Conservation (phyloP, 1,140 invertebrate species). For the Scylla paramamosain region DNA sequence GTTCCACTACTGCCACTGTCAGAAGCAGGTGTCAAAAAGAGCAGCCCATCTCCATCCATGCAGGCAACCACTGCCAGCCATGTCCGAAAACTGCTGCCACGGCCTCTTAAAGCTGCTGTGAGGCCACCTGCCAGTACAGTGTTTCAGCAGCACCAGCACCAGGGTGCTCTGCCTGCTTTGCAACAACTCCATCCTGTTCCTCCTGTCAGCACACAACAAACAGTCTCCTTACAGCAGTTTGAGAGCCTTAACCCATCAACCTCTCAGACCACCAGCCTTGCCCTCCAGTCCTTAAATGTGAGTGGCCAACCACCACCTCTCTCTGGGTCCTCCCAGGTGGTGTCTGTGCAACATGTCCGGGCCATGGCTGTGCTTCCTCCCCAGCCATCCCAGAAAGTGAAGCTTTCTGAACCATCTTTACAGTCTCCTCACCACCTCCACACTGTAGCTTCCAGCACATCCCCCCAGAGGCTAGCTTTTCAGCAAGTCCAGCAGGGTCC, state of each 20-base stretch:
- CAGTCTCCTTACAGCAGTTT: conserved; percentile 18
- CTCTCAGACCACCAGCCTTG: not conserved
- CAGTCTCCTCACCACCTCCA: not conserved
- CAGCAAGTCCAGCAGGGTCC: not conserved
- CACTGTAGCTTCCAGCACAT: not conserved
- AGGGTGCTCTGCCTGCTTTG: not conserved
- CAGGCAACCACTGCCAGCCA: not conserved
- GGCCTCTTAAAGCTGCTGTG: not conserved
- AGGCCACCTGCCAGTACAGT: not conserved
- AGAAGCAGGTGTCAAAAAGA: not conserved
- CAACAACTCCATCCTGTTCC: conserved; percentile 11
- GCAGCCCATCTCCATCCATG: not conserved
- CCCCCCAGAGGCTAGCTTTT: not conserved
- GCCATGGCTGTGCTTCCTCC: not conserved
- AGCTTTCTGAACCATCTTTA: not conserved
- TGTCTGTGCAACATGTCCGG: not conserved
- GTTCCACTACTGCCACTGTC: not conserved
- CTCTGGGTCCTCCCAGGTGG: not conserved
- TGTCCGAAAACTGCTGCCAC: conserved; percentile 26
- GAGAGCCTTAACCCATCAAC: not conserved
- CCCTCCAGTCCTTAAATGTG: not conserved
- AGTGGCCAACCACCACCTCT: not conserved
- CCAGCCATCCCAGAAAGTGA: not conserved
- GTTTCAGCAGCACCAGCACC: conserved; percentile 26
- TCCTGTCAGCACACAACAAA: conserved; percentile 24